Percentiles rank a stretch among this genome's conserved stretches.
Evolutionary conservation across 2,888 invertebrate species (phyloP).

Genomic region (Callimorpha dominula): DNA sequence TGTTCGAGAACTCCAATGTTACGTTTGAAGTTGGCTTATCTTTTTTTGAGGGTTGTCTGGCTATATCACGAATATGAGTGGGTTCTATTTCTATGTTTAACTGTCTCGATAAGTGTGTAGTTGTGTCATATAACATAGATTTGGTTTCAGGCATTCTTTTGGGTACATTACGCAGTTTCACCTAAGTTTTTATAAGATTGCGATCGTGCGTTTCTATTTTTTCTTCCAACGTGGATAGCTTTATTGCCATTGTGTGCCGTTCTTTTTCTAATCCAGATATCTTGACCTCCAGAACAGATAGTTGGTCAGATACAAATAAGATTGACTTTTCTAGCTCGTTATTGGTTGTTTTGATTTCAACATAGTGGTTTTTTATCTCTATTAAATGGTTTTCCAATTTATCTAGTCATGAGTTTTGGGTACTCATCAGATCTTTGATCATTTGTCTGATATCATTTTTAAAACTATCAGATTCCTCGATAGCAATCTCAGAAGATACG

Average conservation of each 20-base stretch:
- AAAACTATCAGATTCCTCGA: background rate
- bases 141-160: constrained; percentile 4
- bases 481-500: background rate
- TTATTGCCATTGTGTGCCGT: background rate
- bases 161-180: constrained; percentile 4
- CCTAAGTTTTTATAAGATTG: constrained; percentile 3
- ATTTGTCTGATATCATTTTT: constrained; percentile 6
- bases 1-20: constrained; percentile 6
- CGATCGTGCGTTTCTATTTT: background rate
- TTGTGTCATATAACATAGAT: background rate
- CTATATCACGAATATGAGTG: background rate
- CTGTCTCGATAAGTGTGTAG: background rate
- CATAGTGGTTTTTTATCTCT: constrained; percentile 5
- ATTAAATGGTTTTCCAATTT: constrained; percentile 2
- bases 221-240: background rate
- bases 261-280: background rate
- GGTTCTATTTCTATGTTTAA: background rate
- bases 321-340: constrained; percentile 6
- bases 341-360: background rate
- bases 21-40: constrained; percentile 1
- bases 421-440: background rate
- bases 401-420: background rate
- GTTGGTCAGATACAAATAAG: constrained; percentile 1
- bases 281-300: background rate
- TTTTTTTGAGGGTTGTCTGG: constrained; percentile 8